These are phyloP conservation scores for Pasiphila rectangulata DNA, from an alignment of 2,888 invertebrate species.

Conservation along the genomic window DNA sequence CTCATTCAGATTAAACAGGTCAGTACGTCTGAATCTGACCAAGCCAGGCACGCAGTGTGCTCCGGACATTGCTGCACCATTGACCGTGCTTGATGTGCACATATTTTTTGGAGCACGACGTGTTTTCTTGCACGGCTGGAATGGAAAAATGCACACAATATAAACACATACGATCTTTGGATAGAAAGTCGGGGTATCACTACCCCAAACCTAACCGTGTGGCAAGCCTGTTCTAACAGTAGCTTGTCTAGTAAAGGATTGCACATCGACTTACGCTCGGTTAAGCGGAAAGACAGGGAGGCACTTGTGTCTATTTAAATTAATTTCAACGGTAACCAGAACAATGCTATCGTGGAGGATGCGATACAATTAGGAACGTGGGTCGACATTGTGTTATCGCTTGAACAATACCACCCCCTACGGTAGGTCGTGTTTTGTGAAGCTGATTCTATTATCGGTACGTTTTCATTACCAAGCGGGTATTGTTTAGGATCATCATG, in stretches of 20 bases:
- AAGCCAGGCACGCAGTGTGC: no score
- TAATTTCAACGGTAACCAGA: slow-evolving; percentile 54
- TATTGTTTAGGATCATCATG: not conserved
- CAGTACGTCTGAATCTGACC: no score
- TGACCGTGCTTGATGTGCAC: no score
- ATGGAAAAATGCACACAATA: no score
- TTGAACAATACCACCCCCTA: slow-evolving; percentile 18
- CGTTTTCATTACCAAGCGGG: slow-evolving; percentile 1
- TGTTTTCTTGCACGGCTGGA: no score
- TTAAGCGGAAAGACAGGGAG: slow-evolving; percentile 69
- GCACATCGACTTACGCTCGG: slow-evolving; percentile 66
- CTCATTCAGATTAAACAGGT: no score
- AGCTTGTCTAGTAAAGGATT: slow-evolving; percentile 45
- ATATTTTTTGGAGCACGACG: no score
- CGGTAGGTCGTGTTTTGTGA: slow-evolving; percentile 8
- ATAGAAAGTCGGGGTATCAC: no score
- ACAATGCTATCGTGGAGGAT: slow-evolving; percentile 40
- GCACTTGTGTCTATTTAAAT: slow-evolving; percentile 59
- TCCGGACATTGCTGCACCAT: no score
- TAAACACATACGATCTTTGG: no score
- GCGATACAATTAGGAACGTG: slow-evolving; percentile 38
- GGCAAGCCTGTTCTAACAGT: not conserved
- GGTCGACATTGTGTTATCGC: slow-evolving; percentile 29
- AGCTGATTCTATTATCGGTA: slow-evolving; percentile 16
- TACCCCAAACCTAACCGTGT: no score